A percentile compares a stretch with the other conserved stretches of the same genome.
Conservation (phyloP, 2,113 vertebrate genomes). For the Microtus oregoni region DNA sequence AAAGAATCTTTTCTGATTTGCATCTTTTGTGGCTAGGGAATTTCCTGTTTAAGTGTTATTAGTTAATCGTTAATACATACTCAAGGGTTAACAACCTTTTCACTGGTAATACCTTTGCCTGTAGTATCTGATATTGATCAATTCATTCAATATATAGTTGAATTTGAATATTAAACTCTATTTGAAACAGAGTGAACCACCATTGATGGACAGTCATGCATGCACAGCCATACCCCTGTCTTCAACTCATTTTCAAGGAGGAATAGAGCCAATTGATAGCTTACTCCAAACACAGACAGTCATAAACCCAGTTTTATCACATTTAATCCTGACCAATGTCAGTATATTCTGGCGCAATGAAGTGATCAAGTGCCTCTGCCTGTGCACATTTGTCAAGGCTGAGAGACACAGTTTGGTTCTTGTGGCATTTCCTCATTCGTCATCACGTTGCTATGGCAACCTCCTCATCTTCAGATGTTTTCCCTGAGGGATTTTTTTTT, state of each 20-base stretch:
- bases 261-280: not conserved
- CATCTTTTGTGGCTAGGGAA: not conserved
- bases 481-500: not conserved
- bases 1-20: not conserved
- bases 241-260: not conserved
- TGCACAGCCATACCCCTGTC: not conserved
- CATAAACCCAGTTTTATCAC: not conserved
- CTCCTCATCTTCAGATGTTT: not conserved
- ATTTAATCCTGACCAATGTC: not conserved
- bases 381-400: not conserved
- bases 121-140: not conserved
- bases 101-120: not conserved
- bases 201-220: not conserved
- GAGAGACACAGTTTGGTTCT: not conserved
- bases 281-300: not conserved
- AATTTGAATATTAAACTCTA: slow-evolving; percentile 10
- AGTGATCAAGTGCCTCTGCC: not conserved
- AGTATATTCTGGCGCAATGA: not conserved
- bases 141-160: slow-evolving; percentile 11
- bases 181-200: not conserved
- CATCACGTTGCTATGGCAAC: not conserved
- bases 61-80: not conserved
- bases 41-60: not conserved
- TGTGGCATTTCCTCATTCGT: not conserved
- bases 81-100: not conserved